Base-by-base conservation (phyloP, 2,888 invertebrate genomes). In the Oscheius sp. region DNA sequence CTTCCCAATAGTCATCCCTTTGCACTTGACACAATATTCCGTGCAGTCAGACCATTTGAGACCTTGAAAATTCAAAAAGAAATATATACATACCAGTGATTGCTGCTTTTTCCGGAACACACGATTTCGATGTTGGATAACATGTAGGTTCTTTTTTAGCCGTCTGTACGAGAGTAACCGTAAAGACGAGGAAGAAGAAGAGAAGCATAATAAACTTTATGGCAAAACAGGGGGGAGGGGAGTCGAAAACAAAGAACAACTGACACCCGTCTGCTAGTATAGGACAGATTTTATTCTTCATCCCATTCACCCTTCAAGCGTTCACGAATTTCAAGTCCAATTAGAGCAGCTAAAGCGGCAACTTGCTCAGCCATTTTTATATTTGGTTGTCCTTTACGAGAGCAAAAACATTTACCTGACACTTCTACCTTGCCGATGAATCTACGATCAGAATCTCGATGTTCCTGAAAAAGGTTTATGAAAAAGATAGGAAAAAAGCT, bases 341-440 rank as follows among this genome's bases (percentile, higher is more conserved):
- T 72, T 17, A 80, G 65, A 30, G 79, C 78, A n/a, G 77, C 78
- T 14, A 80, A 50, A 6, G 80, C 79, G 6, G 82, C 83, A 1
- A 71, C 73, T 64, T 84, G 84, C 44, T 84, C 84, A 2, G 84
- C 83, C 83, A 84, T 82, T 63, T 80, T 74, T 47, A 79, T 78
- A 65, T 83, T 84, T n/a, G 78, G 75, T 54, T 84, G 84, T n/a
- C 83, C 77, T 14, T 80, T 67, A n/a, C 75, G 69, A 1, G 80
- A 80, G 1, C 68, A 65, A 67, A 73, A 84, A 51, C 68, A 74
- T 44, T 73, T 71, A 1, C 73, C 78, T 12, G 63, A 66, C 17
- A 84, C 69, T 14, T 61, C 38, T 0, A 77, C 68, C n/a, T 69
- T 72, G 17, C 78, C 74, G 28, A 72, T 70, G 54, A 72, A 84